Percentiles rank a stretch among this genome's conserved stretches.
Evolutionary conservation across 2,113 vertebrate species (phyloP).

Genomic region (Gorsachius goisagi): DNA sequence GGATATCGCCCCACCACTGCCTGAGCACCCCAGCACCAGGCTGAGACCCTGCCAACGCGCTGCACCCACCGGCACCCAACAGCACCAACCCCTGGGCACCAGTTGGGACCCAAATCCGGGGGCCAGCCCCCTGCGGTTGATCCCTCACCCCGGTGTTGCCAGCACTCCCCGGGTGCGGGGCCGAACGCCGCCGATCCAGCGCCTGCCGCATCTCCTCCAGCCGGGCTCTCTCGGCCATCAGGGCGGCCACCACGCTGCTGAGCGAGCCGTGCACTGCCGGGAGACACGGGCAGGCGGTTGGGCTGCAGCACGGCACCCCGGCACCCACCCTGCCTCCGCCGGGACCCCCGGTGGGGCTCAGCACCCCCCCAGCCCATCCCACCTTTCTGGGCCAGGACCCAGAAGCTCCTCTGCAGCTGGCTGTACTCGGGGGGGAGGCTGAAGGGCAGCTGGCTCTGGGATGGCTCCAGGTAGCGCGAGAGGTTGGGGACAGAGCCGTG

Average conservation of each 20-base stretch:
- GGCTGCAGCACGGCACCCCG: rapidly evolving
- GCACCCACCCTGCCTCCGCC: rapidly evolving
- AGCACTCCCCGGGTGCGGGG: background rate
- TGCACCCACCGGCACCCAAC: background rate
- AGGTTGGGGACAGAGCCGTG: constrained; percentile 87
- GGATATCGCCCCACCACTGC: too few relatives aligned
- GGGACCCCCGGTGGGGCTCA: rapidly evolving
- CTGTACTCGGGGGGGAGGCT: constrained; percentile 80
- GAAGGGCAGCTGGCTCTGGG: constrained; percentile 81
- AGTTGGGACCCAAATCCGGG: rapidly evolving
- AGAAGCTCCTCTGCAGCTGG: constrained; percentile 89
- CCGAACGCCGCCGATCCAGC: background rate
- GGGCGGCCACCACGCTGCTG: constrained; percentile 65
- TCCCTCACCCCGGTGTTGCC: background rate
- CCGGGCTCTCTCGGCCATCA: constrained; percentile 55
- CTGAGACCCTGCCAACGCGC: background rate
- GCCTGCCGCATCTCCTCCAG: constrained; percentile 60
- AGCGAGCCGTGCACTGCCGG: constrained; percentile 72
- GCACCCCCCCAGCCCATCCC: background rate
- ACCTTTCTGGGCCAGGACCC: constrained; percentile 84
- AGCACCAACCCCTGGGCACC: rapidly evolving
- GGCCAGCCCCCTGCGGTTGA: too few relatives aligned
- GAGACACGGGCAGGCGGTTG: background rate
- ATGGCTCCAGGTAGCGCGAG: constrained; percentile 83
- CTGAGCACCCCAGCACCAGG: rapidly evolving